Evolutionary conservation across 2,888 invertebrate genomes (phyloP).

Genomic region (Leptogaster cylindrica): DNA sequence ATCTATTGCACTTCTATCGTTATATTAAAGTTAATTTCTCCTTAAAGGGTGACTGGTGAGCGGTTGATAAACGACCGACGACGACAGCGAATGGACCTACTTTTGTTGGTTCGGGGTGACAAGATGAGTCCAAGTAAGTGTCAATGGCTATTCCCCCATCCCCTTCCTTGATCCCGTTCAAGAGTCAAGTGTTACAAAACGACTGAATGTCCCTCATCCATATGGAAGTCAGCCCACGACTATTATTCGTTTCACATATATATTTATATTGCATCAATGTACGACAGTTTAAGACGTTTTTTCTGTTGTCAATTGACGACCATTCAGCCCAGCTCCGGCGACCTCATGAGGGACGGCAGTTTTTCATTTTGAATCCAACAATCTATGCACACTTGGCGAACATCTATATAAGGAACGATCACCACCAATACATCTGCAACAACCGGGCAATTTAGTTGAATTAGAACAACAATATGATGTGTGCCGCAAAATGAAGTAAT

Average conservation of each 20-base stretch:
- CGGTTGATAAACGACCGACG: no score
- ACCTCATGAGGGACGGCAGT: constrained; percentile 28
- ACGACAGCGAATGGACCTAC: no score
- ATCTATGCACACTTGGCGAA: neutral
- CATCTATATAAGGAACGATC: neutral
- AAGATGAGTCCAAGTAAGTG: constrained; percentile 22
- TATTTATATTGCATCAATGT: constrained; percentile 35
- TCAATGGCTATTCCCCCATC: constrained; percentile 5
- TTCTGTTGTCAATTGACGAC: constrained; percentile 39
- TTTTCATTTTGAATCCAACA: neutral
- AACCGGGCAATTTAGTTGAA: constrained; percentile 43
- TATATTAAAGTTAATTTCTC: neutral
- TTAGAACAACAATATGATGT: constrained; percentile 45
- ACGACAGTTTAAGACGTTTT: constrained; percentile 43
- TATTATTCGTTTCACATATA: neutral
- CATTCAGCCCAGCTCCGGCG: constrained; percentile 29
- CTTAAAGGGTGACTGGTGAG: constrained; percentile 1
- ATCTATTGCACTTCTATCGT: constrained; percentile 6
- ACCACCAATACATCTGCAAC: constrained; percentile 21
- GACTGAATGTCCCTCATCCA: constrained; percentile 18
- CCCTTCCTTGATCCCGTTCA: no score
- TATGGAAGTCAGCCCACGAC: constrained; percentile 11
- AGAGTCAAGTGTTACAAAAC: constrained; percentile 22
- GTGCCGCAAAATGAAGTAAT: constrained; percentile 43
- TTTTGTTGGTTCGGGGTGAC: neutral